phyloP scores from a whole-genome alignment of 2,113 vertebrate species.

The Leptodactylus fuscus region DNA sequence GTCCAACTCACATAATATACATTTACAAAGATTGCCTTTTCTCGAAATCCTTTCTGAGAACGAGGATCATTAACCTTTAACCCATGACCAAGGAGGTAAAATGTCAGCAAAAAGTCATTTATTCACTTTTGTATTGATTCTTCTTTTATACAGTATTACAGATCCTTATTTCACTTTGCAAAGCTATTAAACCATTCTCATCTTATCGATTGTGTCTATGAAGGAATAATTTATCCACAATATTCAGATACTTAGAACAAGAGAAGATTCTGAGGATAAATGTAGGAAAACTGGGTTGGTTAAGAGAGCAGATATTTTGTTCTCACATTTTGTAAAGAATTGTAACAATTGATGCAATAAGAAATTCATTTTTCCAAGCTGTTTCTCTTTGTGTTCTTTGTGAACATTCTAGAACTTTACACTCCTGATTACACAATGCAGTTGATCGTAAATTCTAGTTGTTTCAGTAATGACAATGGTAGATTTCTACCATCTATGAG shows the following conservation, averaged over 20 bases:
- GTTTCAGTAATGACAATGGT: no score
- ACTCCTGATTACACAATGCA: no score
- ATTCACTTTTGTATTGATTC: slow-evolving; percentile 46
- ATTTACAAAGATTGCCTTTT: neutral
- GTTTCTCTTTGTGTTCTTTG: no score
- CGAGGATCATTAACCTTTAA: slow-evolving; percentile 30
- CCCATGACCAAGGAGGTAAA: slow-evolving; percentile 15
- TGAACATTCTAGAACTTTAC: no score
- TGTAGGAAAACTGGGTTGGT: neutral
- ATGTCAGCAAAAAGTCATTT: slow-evolving; percentile 27
- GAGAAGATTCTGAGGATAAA: neutral
- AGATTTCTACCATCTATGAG: no score
- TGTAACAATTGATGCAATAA: neutral
- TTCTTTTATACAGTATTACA: slow-evolving; percentile 35
- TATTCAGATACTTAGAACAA: slow-evolving; percentile 27
- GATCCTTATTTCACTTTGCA: slow-evolving; percentile 50
- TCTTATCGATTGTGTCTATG: slow-evolving; percentile 40
- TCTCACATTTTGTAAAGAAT: neutral
- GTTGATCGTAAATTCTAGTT: no score
- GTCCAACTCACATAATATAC: no score
- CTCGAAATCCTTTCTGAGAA: slow-evolving; percentile 5
- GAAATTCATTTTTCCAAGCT: neutral
- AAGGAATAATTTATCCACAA: slow-evolving; percentile 30
- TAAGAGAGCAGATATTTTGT: neutral
- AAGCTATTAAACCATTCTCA: slow-evolving; percentile 44